A percentile compares a stretch with the other conserved stretches of the same genome.
phyloP scores from a whole-genome alignment of 2,113 vertebrate species.

The Hirundichthys speculiger region DNA sequence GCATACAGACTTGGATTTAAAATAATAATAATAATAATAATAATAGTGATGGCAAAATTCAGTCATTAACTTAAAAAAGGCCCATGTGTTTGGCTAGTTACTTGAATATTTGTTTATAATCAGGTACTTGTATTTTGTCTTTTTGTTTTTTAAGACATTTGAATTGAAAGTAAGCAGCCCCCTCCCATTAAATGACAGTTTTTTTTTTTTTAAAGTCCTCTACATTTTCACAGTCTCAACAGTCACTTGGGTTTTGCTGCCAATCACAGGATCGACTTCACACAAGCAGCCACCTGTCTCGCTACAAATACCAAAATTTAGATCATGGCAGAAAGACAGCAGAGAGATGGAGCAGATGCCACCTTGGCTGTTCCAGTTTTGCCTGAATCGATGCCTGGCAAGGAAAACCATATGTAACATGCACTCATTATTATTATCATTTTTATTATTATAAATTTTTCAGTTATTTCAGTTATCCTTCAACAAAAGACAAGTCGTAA shows the following conservation, averaged over 20 bases:
- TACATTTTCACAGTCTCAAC: constrained; percentile 14
- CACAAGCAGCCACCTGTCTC: constrained; percentile 41
- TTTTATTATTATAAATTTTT: no score
- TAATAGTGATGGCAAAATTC: no score
- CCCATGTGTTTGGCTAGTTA: no score
- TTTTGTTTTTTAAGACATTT: no score
- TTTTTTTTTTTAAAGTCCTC: neutral
- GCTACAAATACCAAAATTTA: constrained; percentile 34
- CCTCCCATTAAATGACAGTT: no score
- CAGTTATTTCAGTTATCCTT: neutral
- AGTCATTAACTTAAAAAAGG: no score
- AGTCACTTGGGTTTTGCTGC: constrained; percentile 23
- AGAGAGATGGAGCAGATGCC: constrained; percentile 33
- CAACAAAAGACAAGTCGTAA: neutral
- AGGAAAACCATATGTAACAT: constrained; percentile 1
- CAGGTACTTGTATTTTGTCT: no score
- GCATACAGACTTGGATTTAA: no score
- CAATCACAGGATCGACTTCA: constrained; percentile 40
- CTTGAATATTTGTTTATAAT: no score
- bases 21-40: no score
- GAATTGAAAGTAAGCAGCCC: no score
- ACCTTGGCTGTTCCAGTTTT: neutral
- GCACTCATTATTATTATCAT: no score
- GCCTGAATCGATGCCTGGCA: neutral
- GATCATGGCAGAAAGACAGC: constrained; percentile 10